Conservation (phyloP, 2,113 vertebrate genomes). For the Xenopus borealis region DNA sequence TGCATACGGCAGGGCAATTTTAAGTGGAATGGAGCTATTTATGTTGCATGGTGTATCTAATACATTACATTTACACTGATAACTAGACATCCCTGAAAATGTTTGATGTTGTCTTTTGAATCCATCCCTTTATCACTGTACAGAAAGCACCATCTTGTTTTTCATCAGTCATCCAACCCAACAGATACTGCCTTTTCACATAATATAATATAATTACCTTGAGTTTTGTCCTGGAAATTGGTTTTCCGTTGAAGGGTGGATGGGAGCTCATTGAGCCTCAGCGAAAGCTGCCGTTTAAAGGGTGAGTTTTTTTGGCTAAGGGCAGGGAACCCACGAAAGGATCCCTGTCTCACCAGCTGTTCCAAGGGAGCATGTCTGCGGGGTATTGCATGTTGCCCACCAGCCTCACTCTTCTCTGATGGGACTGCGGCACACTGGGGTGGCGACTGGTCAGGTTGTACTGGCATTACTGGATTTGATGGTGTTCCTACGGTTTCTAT, state of each 20-base stretch:
- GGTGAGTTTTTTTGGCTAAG: slow-evolving; percentile 90
- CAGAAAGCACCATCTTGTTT: no score
- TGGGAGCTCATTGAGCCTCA: slow-evolving; percentile 86
- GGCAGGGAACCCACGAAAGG: slow-evolving; percentile 85
- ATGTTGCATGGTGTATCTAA: no score
- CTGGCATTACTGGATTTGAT: slow-evolving; percentile 41
- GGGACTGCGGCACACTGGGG: slow-evolving; percentile 76
- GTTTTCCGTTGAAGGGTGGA: slow-evolving; percentile 87
- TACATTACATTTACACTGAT: no score
- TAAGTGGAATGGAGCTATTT: no score
- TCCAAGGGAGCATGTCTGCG: slow-evolving; percentile 87
- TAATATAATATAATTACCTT: slow-evolving; percentile 61
- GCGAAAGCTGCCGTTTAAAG: slow-evolving; percentile 88
- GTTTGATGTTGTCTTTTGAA: no score
- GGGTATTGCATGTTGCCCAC: slow-evolving; percentile 76
- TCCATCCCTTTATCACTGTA: no score
- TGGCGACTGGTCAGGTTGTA: slow-evolving; percentile 74
- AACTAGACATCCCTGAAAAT: no score
- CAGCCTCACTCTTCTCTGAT: slow-evolving; percentile 74
- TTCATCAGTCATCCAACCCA: no score
- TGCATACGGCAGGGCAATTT: no score
- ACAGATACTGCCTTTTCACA: no score
- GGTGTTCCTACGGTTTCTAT: neutral
- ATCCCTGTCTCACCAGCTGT: slow-evolving; percentile 88
- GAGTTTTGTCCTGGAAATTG: slow-evolving; percentile 74